Evolutionary conservation across 2,113 vertebrate species (phyloP), one percentile per base, ranked within the genome.

Genomic region (Pampusana beccarii): DNA sequence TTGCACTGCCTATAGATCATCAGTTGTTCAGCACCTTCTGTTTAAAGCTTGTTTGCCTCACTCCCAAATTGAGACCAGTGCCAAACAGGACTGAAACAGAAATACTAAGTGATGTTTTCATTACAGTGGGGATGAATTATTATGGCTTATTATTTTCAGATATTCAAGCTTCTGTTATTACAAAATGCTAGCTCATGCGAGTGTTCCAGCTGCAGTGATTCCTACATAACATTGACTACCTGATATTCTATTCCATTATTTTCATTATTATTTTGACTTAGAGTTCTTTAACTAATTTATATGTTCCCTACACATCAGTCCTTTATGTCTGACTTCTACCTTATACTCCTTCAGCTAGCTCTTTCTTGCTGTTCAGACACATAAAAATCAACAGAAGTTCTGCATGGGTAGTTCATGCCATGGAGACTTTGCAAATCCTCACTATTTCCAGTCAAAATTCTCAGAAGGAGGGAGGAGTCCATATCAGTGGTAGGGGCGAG

Each of bases 111-210:
- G 26, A 12, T 77, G 53, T 54, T 91, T 96, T 90, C 61, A 80
- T 86, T 92, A 51, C 46, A 88, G 20, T 29, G 88, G 82, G 17
- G 42, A 90, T 95, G 65, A 77, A 75, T 93, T 95, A 92, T 88
- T 85, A 81, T 38, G 44, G 70, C 14, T 93, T 48, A 69, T 91
- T 91, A 88, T 92, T 92, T 93, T 95, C 80, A 95, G 82, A 80
- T 88, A 54, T 84, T 92, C n/a, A 88, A 73, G 16, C 28, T 42
- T 86, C 24, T 69, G 29, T 90, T 83, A n/a, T 88, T 92, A 84
- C 42, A 94, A 90, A 95, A 61, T 58, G 19, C 36, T 65, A 91
- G 46, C 50, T 81, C 53, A 88, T 80, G 46, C 0, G 0, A 92
- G 77, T 62, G 25, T 3, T 94, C 42, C 61, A 0, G 0, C 67